Evolutionary conservation across 2,888 invertebrate species (phyloP), one percentile per base, ranked within the genome.

Genomic region (Sphaeridia pumilis): DNA sequence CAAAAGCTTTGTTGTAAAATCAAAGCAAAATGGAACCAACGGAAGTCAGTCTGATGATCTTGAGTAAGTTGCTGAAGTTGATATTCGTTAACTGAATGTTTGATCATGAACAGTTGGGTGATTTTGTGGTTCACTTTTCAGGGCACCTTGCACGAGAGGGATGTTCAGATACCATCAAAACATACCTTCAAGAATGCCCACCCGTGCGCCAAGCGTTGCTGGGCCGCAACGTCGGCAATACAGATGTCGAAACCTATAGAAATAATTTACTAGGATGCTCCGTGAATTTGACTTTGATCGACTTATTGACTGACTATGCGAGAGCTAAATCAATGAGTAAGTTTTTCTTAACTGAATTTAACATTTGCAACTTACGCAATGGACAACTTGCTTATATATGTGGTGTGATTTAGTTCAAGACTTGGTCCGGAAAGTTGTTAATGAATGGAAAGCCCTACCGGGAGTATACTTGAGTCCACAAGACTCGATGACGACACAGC

Each of bases 401-500:
- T n/a, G n/a, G 17, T 47, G 2, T 21, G 17, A 43, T 46, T 7
- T 28, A 55, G 55, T 55, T n/a, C 42, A 51, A 21, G 45, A 55
- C n/a, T 38, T 55, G 2, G 51, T 51, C 3, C 28, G 43, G 4
- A 51, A 48, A 25, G 20, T 53, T 14, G 26, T 55, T n/a, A 46
- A 46, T 31, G 48, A 51, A 12, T 48, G 48, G 51, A 43, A 55
- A 31, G 48, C 51, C 28, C 17, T 55, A 31, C 28, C 45, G 38
- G 31, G 38, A 5, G 43, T 50, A 27, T 51, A 47, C 25, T 21
- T 55, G 10, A 51, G 51, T 34, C 48, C 51, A 1, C 36, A 51
- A 28, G 55, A 55, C n/a, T 51, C 51, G 7, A 47, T 55, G 38
- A 45, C 51, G 7, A 55, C 55, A n/a, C 55, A 55, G 24, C 24